These are phyloP conservation scores for Drosophila miranda DNA, from an alignment of 1,140 invertebrate species.

Conservation along the genomic window DNA sequence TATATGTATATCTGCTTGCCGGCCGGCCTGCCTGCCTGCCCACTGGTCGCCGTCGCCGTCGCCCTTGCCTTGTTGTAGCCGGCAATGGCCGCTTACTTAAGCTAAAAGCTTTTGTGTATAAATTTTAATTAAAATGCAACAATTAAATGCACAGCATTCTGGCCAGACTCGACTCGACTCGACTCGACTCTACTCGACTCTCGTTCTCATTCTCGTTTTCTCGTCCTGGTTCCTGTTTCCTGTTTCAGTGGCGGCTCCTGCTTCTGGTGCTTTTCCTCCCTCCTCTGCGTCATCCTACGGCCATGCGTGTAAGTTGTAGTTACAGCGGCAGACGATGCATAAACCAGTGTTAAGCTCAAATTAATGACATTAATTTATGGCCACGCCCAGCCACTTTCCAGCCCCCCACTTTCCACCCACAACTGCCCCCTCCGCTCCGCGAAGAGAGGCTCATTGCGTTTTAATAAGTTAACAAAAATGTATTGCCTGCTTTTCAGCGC, in stretches of 20 bases:
- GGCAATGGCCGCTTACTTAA: slow-evolving; percentile 70
- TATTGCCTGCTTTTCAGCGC: slow-evolving; percentile 58
- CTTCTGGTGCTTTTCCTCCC: background rate
- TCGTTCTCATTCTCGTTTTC: slow-evolving; percentile 2
- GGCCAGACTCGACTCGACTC: slow-evolving; percentile 15
- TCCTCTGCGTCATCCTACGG: slow-evolving; percentile 6
- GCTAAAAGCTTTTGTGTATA: slow-evolving; percentile 80
- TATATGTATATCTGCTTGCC: slow-evolving; percentile 2
- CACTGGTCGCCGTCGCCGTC: slow-evolving; percentile 12
- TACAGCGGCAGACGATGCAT: slow-evolving; percentile 65
- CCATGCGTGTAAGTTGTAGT: slow-evolving; percentile 61
- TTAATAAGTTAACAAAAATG: slow-evolving; percentile 78
- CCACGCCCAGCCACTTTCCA: slow-evolving; percentile 11
- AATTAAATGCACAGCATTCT: slow-evolving; percentile 57
- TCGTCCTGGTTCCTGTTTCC: slow-evolving; percentile 4
- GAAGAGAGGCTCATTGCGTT: slow-evolving; percentile 42
- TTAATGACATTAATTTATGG: slow-evolving; percentile 78
- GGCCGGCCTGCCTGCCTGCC: slow-evolving; percentile 31
- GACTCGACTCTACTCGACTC: background rate
- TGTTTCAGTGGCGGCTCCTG: slow-evolving; percentile 19
- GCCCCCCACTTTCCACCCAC: background rate
- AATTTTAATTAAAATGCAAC: slow-evolving; percentile 69
- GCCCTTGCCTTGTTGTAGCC: slow-evolving; percentile 5
- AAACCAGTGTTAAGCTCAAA: slow-evolving; percentile 76
- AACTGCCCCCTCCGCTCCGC: background rate